phyloP scores from a whole-genome alignment of 2,113 vertebrate genomes.

The Dasyurus viverrinus region DNA sequence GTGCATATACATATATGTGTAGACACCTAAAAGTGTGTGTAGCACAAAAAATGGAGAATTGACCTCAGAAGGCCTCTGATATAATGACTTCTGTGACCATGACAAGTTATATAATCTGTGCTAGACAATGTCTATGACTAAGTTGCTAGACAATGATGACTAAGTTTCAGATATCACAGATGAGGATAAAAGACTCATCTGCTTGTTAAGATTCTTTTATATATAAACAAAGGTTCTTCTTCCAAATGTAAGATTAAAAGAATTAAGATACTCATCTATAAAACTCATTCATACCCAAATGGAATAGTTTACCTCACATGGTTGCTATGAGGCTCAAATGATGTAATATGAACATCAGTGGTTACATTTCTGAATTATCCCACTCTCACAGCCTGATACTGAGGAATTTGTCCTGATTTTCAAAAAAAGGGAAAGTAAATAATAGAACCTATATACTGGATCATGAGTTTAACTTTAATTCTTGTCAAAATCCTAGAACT shows the following conservation, averaged over 20 bases:
- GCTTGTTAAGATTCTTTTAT: background rate
- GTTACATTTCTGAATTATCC: no score
- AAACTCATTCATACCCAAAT: background rate
- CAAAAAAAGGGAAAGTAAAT: no score
- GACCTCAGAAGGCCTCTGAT: background rate
- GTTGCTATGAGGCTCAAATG: background rate
- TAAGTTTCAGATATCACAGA: background rate
- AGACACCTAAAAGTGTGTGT: background rate
- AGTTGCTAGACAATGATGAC: background rate
- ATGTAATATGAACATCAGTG: no score
- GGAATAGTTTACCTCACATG: background rate
- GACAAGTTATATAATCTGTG: constrained; percentile 14
- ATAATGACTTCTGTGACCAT: background rate
- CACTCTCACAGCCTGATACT: no score
- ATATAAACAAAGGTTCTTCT: background rate
- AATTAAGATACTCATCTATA: background rate
- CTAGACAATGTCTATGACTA: constrained; percentile 15
- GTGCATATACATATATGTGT: background rate
- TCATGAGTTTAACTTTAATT: no score
- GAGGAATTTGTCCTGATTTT: no score
- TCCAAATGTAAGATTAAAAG: background rate
- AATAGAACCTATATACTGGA: no score
- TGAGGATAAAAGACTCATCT: background rate
- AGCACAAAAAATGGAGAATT: background rate
- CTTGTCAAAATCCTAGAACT: no score